Base-by-base conservation (phyloP, 2,888 invertebrate genomes). In the Nineta flava region DNA sequence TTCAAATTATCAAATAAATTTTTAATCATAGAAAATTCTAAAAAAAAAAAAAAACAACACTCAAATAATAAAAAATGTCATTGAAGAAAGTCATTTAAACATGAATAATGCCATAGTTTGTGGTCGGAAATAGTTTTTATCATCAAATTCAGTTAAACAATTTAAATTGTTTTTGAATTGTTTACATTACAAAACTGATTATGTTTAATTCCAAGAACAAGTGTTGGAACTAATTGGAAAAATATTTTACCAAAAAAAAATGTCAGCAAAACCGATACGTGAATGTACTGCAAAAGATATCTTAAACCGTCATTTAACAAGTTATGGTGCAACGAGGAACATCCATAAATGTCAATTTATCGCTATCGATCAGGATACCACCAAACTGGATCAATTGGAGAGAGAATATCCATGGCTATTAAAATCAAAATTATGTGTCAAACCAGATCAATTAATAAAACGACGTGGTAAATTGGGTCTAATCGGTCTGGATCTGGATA, bases 371-470 rank as follows among this genome's bases (percentile, higher is more conserved):
- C 80, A 81, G 55, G 80, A 81, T 54, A 70, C 76, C 47, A 90
- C 88, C 34, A 74, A 84, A 48, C 90, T 91, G 83, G 74, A 80
- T 34, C 77, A 83, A 55, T 72, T 93, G 51, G 71, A 80, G 13
- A 75, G 74, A 12, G 77, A 79, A 51, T 76, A 95, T 64, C 87
- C 92, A 16, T 96, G 96, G 96, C 76, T 96, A 34, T 72, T 78
- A 57, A 80, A 77, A 52, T 81, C 83, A 67, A 86, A 85, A 69
- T 72, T 97, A 57, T 97, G 99, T 3, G 96, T 93, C n/a, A 99
- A 99, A 65, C 97, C 97, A 0, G 99, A 99, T 70, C 99, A 99
- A 73, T 74, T 99, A 68, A 99, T 99, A 65, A 99, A 99, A 67
- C 76, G 99, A 21, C 81, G 99, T 50, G 99, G 99, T 50, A 99